Conservation (phyloP, 2,888 invertebrate species). For the Drosophila seclusa region DNA sequence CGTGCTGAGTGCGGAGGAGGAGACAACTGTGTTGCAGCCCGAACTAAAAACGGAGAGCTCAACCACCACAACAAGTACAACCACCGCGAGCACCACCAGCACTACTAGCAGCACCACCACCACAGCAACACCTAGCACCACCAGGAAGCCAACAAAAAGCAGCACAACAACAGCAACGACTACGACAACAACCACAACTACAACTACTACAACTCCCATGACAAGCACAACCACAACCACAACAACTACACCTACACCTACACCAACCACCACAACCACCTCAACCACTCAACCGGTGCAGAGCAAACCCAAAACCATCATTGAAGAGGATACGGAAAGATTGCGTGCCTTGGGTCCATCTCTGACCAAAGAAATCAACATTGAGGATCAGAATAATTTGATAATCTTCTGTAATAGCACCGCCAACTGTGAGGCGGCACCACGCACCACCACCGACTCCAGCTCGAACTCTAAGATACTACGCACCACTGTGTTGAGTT, state of each 20-base stretch:
- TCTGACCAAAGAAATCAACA: slow-evolving; percentile 76
- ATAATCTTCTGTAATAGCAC: slow-evolving; percentile 84
- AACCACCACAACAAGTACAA: slow-evolving; percentile 12
- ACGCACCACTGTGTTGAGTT: slow-evolving; percentile 86
- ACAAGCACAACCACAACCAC: slow-evolving; percentile 24
- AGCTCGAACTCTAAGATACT: slow-evolving; percentile 86
- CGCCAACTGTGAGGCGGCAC: slow-evolving; percentile 73
- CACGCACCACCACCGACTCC: slow-evolving; percentile 82
- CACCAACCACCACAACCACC: slow-evolving; percentile 33
- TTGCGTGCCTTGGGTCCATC: slow-evolving; percentile 77
- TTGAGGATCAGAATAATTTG: slow-evolving; percentile 82
- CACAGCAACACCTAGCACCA: slow-evolving; percentile 8
- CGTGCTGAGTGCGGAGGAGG: slow-evolving; percentile 81
- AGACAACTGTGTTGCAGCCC: slow-evolving; percentile 48
- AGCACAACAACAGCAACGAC: slow-evolving; percentile 8
- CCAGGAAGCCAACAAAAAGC: slow-evolving; percentile 27
- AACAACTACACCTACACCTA: slow-evolving; percentile 21
- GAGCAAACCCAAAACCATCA: slow-evolving; percentile 58
- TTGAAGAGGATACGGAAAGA: slow-evolving; percentile 75
- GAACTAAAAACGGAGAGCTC: slow-evolving; percentile 8
- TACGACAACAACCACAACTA: slow-evolving; percentile 25
- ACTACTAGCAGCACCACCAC: slow-evolving; percentile 14
- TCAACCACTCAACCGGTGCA: slow-evolving; percentile 25
- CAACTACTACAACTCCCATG: slow-evolving; percentile 24
- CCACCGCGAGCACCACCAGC: slow-evolving; percentile 19